Conservation (phyloP, 2,113 vertebrate species). For the Dasypus novemcinctus region DNA sequence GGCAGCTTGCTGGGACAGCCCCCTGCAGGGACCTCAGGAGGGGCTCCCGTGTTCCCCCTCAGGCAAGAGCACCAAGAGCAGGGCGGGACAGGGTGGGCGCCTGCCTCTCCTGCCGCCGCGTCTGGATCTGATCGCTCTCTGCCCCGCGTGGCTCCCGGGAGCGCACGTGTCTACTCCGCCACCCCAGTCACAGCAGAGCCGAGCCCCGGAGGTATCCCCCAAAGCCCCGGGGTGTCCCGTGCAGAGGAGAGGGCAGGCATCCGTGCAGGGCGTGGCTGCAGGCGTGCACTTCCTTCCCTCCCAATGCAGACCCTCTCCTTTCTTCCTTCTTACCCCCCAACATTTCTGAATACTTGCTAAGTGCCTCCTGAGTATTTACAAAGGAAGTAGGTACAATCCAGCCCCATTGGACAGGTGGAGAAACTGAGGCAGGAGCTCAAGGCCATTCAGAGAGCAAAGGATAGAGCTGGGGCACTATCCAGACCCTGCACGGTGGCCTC, state of each 20-base stretch:
- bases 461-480: fast-evolving
- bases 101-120: not conserved
- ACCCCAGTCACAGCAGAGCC: not conserved
- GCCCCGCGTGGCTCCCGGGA: too few species aligned
- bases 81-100: too few species aligned
- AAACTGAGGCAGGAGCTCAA: not conserved
- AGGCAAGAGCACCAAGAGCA: not conserved
- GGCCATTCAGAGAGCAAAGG: not conserved
- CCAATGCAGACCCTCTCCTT: not conserved
- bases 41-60: not conserved
- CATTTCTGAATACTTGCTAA: not conserved
- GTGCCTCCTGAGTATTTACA: too few species aligned
- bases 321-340: not conserved
- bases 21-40: not conserved
- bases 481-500: not conserved
- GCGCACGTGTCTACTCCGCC: not conserved
- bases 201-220: fast-evolving
- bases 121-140: not conserved
- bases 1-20: too few species aligned
- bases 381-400: not conserved
- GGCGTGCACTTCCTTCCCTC: fast-evolving
- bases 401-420: not conserved
- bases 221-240: not conserved
- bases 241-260: fast-evolving
- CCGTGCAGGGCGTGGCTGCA: fast-evolving